Conservation (phyloP, 2,797 vertebrate species). For the Ptychadena robeensis region DNA sequence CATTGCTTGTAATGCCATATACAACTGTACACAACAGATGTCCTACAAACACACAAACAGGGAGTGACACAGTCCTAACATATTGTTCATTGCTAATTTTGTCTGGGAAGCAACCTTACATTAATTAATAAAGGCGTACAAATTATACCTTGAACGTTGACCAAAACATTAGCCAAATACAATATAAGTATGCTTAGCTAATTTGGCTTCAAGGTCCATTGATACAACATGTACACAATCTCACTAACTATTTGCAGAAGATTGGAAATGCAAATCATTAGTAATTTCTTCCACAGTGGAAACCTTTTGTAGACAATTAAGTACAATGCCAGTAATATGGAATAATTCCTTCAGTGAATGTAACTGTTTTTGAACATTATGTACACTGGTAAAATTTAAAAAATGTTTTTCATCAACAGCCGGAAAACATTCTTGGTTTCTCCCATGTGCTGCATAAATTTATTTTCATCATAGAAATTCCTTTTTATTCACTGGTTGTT, state of each 20-base stretch:
- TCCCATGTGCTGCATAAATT: constrained; percentile 6
- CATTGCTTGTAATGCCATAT: neutral
- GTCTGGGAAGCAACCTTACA: constrained; percentile 10
- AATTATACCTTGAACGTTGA: constrained; percentile 20
- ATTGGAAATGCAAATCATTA: constrained; percentile 48
- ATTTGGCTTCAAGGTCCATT: constrained; percentile 38
- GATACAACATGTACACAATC: constrained; percentile 58
- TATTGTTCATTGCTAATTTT: constrained; percentile 9
- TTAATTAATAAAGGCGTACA: constrained; percentile 25
- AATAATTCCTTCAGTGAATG: constrained; percentile 75
- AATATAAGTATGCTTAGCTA: constrained; percentile 26
- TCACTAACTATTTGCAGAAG: constrained; percentile 54
- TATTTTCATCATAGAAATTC: constrained; percentile 3
- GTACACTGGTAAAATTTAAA: constrained; percentile 71
- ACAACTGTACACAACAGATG: neutral
- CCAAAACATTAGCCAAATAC: constrained; percentile 34
- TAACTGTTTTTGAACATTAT: constrained; percentile 74
- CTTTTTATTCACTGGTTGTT: constrained; percentile 4
- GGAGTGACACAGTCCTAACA: neutral
- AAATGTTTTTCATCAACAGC: constrained; percentile 67
- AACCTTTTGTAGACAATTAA: constrained; percentile 52
- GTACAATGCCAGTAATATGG: constrained; percentile 36
- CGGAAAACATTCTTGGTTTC: constrained; percentile 58
- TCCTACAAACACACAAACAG: neutral
- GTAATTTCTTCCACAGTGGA: constrained; percentile 58